Evolutionary conservation across 2,113 vertebrate genomes (phyloP).

Genomic region (Oenanthe melanoleuca): DNA sequence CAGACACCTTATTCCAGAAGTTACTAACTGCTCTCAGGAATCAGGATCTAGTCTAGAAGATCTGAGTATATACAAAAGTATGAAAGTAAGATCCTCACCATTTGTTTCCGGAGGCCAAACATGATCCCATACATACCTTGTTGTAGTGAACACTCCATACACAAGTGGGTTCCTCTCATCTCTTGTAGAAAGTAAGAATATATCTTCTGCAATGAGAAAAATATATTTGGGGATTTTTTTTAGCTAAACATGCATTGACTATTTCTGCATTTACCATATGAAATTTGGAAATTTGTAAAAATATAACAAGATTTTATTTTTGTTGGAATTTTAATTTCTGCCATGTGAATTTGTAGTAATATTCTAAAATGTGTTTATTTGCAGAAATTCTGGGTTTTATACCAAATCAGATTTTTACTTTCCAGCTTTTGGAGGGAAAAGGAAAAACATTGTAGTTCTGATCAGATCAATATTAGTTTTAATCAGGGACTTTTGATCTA

Average conservation of each 20-base stretch:
- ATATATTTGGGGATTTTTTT: neutral
- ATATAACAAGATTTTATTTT: neutral
- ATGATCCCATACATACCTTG: slow-evolving; percentile 79
- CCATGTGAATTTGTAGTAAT: neutral
- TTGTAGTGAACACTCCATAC: slow-evolving; percentile 95
- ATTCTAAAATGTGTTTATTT: neutral
- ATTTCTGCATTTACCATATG: neutral
- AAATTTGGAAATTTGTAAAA: neutral
- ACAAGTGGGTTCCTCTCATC: slow-evolving; percentile 91
- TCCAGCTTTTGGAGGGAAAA: neutral
- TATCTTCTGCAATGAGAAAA: slow-evolving; percentile 84
- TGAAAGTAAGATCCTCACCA: neutral
- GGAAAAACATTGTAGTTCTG: neutral
- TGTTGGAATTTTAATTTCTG: neutral
- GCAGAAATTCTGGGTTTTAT: neutral
- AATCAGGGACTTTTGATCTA: neutral
- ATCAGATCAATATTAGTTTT: neutral
- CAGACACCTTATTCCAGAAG: neutral
- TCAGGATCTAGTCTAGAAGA: neutral
- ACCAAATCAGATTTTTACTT: neutral
- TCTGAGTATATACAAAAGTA: neutral
- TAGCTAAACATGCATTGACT: neutral
- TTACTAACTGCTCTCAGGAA: neutral
- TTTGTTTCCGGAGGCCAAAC: neutral
- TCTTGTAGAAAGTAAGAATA: slow-evolving; percentile 92